Evolutionary conservation across 2,113 vertebrate species (phyloP).

Genomic region (Pseudopipra pipra): DNA sequence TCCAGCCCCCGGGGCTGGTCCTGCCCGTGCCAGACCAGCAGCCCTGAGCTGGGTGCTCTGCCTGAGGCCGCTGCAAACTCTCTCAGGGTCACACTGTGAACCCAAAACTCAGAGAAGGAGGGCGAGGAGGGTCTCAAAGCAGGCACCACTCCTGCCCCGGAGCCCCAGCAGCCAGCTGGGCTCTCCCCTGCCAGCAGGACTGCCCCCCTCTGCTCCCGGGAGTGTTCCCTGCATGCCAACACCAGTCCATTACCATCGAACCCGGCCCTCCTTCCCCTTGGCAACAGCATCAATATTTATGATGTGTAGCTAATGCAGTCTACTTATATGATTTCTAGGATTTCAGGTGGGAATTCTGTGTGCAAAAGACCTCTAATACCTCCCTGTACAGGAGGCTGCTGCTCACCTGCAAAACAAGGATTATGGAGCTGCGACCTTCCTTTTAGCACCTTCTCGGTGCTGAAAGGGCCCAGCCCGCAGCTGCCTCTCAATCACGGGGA

Average conservation of each 20-base stretch:
- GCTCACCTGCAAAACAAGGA: not conserved
- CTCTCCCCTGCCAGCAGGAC: not conserved
- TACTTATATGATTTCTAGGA: constrained; percentile 34
- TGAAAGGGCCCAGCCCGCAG: not conserved
- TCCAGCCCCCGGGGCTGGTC: not conserved
- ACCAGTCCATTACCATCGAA: constrained; percentile 34
- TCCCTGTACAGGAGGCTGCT: not conserved
- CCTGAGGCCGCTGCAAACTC: not conserved
- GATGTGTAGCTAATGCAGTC: constrained; percentile 60
- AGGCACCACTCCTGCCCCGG: rapidly evolving
- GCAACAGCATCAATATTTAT: constrained; percentile 72
- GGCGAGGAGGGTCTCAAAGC: rapidly evolving
- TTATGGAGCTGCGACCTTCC: not conserved
- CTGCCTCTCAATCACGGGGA: not conserved
- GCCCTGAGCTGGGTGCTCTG: not conserved
- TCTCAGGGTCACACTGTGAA: not conserved
- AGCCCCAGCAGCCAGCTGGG: not conserved
- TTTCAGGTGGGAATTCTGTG: constrained; percentile 30
- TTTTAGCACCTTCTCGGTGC: not conserved
- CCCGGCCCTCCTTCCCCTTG: not conserved
- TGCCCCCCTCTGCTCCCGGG: not conserved
- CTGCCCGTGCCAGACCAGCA: not conserved
- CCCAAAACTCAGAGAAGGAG: not conserved
- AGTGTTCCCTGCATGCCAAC: not conserved
- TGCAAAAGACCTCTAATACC: constrained; percentile 17